Base-by-base conservation (phyloP, 2,113 vertebrate genomes). In the Cololabis saira region DNA sequence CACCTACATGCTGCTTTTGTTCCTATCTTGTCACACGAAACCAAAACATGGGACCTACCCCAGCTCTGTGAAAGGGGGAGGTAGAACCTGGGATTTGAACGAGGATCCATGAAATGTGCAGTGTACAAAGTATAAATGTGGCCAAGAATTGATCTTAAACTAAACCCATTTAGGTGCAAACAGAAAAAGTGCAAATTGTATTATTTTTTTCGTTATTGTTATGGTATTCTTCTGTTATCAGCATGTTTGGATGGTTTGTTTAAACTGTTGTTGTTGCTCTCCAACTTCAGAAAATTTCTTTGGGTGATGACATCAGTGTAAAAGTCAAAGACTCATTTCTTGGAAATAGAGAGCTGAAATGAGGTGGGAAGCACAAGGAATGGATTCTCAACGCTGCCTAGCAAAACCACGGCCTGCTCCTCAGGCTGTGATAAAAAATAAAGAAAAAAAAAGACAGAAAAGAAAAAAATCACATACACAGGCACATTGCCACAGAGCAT, bases 271-370 rank as follows among this genome's bases (percentile, higher is more conserved):
- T 56, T 51, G 6, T 74, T 71, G 58, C 12, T 61, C 71, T 9
- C 54, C 30, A 76, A 79, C 63, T 76, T 75, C 15, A 57, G 48
- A 11, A 74, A 56, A 30, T n/a, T 43, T 16, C 14, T 52, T 21
- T 58, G 2, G 10, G 68, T 77, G 82, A 81, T 49, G 27, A 48
- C 53, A 37, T 75, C 63, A 50, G 45, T 53, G 75, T 81, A 73
- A 71, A 72, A 86, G 78, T 80, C 78, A 83, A 65, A 81, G 55
- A 77, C 72, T 82, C 50, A 65, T 84, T 90, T 87, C 74, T 81
- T 82, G 67, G 78, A 84, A 82, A 87, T 77, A 71, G 51, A 68
- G 50, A 58, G 62, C 67, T 78, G 77, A 82, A 79, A 85, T 88
- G 66, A 84, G 61, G 80, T 49, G 33, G 72, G 52, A 87, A 77